Base-by-base conservation (phyloP, 2,113 vertebrate species). In the Circaetus cinerascens region DNA sequence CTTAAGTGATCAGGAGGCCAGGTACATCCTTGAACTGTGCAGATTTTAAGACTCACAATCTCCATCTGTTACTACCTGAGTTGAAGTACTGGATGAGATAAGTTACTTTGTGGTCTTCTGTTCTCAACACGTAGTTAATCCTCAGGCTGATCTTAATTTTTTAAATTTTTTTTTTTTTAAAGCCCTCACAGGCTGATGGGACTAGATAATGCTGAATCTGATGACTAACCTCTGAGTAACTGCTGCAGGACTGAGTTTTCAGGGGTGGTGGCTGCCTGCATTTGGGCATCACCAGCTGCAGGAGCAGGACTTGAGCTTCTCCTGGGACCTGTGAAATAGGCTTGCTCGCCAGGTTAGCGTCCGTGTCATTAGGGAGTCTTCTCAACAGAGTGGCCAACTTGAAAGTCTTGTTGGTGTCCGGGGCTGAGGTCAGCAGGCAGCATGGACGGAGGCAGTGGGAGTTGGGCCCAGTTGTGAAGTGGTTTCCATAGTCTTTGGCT, bases 401-500 rank as follows among this genome's bases (percentile, higher is more conserved):
- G 62, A 92, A 92, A 95, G 36, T 55, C 89, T 48, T 76, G 48
- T 73, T 88, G 34, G 25, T 91, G 91, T 89, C 66, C 8, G 1
- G 51, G 63, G 89, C 69, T 93, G 89, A 95, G 87, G 94, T 87
- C 89, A 93, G 87, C 89, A 90, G 48, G 40, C 79, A 75, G 56
- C 0, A 0, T 32, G 88, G 83, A 93, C 2, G 8, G 53, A 95
- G 34, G 63, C 89, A 91, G 59, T 73, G 81, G 96, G 89, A 76
- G 26, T 80, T 88, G 62, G 91, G 94, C 84, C 77, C 43, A 12
- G 66, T 67, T 91, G 80, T 90, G 90, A 68, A 89, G 83, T 96
- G 95, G 94, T 97, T 95, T 93, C 89, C 90, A 83, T 94, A 89
- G 91, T 82, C 96, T 73, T 91, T 55, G 81, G 87, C 95, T 96